phyloP scores from a whole-genome alignment of 2,113 vertebrate species.

The Ovis canadensis region DNA sequence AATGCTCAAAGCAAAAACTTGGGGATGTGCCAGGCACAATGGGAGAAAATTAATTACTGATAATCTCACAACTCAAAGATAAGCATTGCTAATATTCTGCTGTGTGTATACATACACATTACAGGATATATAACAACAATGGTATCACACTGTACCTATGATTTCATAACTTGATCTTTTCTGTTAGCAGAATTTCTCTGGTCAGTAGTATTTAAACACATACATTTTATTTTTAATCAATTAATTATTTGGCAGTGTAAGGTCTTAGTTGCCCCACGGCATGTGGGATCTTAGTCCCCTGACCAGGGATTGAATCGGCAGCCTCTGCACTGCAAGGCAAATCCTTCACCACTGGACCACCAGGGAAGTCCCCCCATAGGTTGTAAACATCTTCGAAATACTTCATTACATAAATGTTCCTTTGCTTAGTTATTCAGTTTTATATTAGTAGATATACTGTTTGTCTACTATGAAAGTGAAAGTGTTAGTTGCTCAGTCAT shows the following conservation, averaged over 20 bases:
- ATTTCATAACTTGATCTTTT: constrained; percentile 1
- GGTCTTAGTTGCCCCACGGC: background rate
- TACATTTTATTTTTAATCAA: background rate
- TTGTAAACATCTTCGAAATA: background rate
- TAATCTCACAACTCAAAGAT: constrained; percentile 46
- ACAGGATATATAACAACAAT: background rate
- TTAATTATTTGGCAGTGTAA: background rate
- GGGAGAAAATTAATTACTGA: constrained; percentile 46
- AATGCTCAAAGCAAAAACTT: constrained; percentile 54
- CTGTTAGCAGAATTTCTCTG: constrained; percentile 1
- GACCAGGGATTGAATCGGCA: background rate
- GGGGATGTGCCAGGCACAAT: constrained; percentile 24
- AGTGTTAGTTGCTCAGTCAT: background rate
- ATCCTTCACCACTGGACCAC: background rate
- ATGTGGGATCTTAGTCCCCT: background rate
- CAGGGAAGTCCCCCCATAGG: background rate
- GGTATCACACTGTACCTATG: background rate
- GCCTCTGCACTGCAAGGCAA: background rate
- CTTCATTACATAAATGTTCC: background rate
- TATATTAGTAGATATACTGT: background rate
- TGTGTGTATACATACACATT: background rate
- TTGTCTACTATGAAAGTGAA: background rate
- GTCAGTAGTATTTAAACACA: background rate
- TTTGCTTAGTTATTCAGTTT: background rate
- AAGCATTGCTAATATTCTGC: constrained; percentile 19